Conservation (phyloP, 2,797 vertebrate species). For the Falco naumanni region DNA sequence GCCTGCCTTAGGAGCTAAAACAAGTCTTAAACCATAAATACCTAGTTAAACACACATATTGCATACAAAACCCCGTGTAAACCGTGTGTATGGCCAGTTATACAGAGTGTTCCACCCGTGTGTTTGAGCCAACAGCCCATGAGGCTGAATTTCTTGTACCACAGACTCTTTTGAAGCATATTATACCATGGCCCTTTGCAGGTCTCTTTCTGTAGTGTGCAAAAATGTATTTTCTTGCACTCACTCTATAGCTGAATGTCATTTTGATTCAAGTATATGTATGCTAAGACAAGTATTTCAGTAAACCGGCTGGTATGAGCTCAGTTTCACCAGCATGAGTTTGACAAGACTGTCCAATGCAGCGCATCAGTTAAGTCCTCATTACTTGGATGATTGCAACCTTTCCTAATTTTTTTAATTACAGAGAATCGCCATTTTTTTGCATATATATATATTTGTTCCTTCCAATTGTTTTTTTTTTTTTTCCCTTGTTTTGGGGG, state of each 20-base stretch:
- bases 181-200: background rate
- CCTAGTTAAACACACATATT: background rate
- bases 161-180: background rate
- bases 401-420: constrained; percentile 54
- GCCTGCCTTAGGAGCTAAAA: background rate
- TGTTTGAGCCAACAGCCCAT: background rate
- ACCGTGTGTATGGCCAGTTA: background rate
- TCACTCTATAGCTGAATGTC: background rate
- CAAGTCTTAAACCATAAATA: background rate
- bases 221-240: background rate
- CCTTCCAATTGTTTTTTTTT: too few relatives aligned
- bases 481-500: too few relatives aligned
- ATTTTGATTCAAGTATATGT: background rate
- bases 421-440: constrained; percentile 68
- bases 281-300: constrained; percentile 2
- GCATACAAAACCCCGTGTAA: background rate
- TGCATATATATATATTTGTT: background rate
- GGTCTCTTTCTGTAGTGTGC: constrained; percentile 3
- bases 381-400: constrained; percentile 64
- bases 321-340: constrained; percentile 48
- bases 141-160: background rate
- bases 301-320: constrained; percentile 2
- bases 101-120: background rate
- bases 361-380: constrained; percentile 72
- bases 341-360: constrained; percentile 75